phyloP scores from a whole-genome alignment of 2,888 invertebrate species.

The Drosophila prostipennis region DNA sequence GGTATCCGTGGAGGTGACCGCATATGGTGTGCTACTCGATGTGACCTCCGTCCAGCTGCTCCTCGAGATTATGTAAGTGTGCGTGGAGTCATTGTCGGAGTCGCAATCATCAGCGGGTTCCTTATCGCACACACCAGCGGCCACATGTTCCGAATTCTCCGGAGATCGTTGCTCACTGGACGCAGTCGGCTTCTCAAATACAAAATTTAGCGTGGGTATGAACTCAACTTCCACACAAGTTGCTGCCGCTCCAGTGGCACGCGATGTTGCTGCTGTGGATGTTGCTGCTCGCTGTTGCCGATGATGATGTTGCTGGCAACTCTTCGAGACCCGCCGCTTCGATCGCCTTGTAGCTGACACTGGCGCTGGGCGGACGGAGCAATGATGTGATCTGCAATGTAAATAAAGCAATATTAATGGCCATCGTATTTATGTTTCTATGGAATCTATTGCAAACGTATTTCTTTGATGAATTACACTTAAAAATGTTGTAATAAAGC shows the following conservation, averaged over 20 bases:
- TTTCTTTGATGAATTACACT: not conserved
- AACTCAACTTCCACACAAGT: constrained; percentile 70
- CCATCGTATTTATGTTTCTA: not conserved
- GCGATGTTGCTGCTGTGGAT: constrained; percentile 25
- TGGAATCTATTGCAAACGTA: not conserved
- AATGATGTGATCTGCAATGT: constrained; percentile 82
- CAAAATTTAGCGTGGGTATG: constrained; percentile 81
- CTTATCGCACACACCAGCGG: constrained; percentile 30
- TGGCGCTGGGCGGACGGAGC: constrained; percentile 80
- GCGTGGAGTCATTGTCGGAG: constrained; percentile 62
- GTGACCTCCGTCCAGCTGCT: constrained; percentile 57
- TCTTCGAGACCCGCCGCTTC: constrained; percentile 61
- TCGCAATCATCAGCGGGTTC: constrained; percentile 35
- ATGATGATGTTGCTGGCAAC: constrained; percentile 24
- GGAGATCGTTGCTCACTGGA: constrained; percentile 13
- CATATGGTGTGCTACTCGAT: constrained; percentile 69
- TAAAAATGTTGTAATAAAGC: not conserved
- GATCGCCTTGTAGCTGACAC: constrained; percentile 64
- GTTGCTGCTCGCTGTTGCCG: constrained; percentile 31
- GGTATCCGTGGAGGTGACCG: constrained; percentile 68
- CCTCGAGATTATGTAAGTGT: constrained; percentile 74
- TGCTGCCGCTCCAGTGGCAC: not conserved
- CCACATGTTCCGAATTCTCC: constrained; percentile 54
- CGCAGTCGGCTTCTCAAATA: constrained; percentile 57
- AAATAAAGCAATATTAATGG: constrained; percentile 8